Percentiles rank a stretch among this genome's conserved stretches.
These are phyloP conservation scores for Pangasius sanitwongsei DNA, from an alignment of 2,797 vertebrate genomes.

Conservation along the genomic window DNA sequence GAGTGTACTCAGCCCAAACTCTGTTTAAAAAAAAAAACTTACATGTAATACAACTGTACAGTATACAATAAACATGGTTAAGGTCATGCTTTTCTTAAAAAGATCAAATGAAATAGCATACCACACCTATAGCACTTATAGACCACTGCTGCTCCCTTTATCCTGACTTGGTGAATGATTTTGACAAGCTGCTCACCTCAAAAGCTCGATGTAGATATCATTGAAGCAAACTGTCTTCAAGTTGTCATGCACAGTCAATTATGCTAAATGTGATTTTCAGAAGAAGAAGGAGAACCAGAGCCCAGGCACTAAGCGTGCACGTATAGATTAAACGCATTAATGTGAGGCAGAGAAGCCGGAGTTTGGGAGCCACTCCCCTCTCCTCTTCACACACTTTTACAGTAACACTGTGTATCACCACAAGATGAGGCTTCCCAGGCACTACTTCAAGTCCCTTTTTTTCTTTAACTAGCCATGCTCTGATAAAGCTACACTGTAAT, in stretches of 20 bases:
- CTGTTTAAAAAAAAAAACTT: background rate
- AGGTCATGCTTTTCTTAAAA: background rate
- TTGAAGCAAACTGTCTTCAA: background rate
- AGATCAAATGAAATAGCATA: background rate
- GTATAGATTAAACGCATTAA: background rate
- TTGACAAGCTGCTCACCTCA: conserved; percentile 10
- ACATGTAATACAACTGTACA: background rate
- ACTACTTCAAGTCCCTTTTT: background rate
- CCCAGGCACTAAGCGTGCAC: background rate
- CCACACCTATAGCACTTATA: background rate
- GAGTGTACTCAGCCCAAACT: background rate
- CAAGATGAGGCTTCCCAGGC: background rate
- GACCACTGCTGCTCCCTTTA: background rate
- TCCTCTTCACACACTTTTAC: background rate
- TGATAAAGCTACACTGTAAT: background rate
- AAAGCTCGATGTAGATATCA: background rate
- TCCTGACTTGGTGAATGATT: background rate
- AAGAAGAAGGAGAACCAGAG: background rate
- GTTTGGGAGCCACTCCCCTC: background rate
- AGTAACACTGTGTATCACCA: background rate
- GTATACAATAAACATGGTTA: background rate
- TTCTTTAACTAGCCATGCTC: background rate
- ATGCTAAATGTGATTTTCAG: background rate
- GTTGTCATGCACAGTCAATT: background rate
- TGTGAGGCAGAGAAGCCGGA: background rate